Evolutionary conservation across 2,113 vertebrate genomes (phyloP), one percentile per base, ranked within the genome.

Genomic region (Esox niger): DNA sequence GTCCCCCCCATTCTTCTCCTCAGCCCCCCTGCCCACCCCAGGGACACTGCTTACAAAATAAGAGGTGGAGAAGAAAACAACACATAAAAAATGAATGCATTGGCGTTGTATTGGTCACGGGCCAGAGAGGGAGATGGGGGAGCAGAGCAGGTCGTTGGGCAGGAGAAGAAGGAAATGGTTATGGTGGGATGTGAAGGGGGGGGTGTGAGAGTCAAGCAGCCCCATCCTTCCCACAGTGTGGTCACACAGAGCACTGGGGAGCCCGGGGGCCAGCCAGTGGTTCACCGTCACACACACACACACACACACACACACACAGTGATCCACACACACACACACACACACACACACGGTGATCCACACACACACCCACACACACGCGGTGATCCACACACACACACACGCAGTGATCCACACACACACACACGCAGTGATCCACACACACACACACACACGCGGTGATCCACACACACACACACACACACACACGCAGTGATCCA

Each of bases 131-230:
- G n/a, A n/a, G n/a, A n/a, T n/a, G 35, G 6, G 23, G 20, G 56
- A n/a, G 57, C 25, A 57, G 25, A n/a, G 4, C 58, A 77, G 63
- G 43, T 69, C 30, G 54, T 27, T 11, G 71, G 83, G 70, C 71
- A 59, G 77, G 66, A n/a, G n/a, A 74, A 68, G 56, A 73, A 86
- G 90, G 91, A 92, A 91, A 77, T 1, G 69, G 74, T 81, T 20
- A n/a, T 23, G n/a, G 78, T 86, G 77, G 82, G 87, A 88, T n/a
- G n/a, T n/a, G 88, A 75, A 86, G 81, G 84, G 79, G 86, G 84
- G 68, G 64, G 87, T 90, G 81, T 93, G 93, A 89, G 94, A 94
- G 91, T 85, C 67, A 68, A 75, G 88, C 68, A 66, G 79, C 71
- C 54, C 70, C 64, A 69, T 74, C 74, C 92, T 94, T 93, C 91